phyloP scores from a whole-genome alignment of 2,113 vertebrate genomes.

The Channa argus region DNA sequence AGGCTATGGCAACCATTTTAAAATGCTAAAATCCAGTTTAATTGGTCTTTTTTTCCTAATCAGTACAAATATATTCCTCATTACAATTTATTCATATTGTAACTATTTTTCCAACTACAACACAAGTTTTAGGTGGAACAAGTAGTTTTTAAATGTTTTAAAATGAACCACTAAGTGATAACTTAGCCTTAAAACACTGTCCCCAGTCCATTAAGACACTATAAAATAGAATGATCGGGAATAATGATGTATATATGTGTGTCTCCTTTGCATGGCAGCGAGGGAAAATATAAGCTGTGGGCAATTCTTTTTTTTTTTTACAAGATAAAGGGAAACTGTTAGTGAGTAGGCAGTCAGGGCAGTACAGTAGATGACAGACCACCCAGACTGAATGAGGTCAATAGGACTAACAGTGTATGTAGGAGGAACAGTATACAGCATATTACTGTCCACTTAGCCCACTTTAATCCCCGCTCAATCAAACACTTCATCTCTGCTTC shows the following conservation, averaged over 20 bases:
- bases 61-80: constrained; percentile 1
- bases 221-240: too few relatives aligned
- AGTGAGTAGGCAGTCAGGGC: constrained; percentile 40
- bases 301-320: background rate
- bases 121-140: background rate
- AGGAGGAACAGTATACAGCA: constrained; percentile 55
- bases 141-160: background rate
- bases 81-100: background rate
- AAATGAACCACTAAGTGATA: constrained; percentile 2
- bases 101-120: background rate
- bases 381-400: constrained; percentile 72
- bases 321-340: background rate
- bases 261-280: too few relatives aligned
- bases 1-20: background rate
- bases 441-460: constrained; percentile 67
- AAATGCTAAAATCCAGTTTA: background rate
- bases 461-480: constrained; percentile 35
- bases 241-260: too few relatives aligned
- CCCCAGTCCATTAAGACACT: too few relatives aligned
- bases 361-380: constrained; percentile 52
- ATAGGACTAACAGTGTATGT: constrained; percentile 49
- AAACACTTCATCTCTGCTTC: constrained; percentile 38
- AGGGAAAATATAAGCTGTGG: background rate
- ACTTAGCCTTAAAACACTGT: background rate
- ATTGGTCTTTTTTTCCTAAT: background rate